Conservation (phyloP, 30 jellyfish, hydroid and myxozoan species). For the Hydractinia echinata region DNA sequence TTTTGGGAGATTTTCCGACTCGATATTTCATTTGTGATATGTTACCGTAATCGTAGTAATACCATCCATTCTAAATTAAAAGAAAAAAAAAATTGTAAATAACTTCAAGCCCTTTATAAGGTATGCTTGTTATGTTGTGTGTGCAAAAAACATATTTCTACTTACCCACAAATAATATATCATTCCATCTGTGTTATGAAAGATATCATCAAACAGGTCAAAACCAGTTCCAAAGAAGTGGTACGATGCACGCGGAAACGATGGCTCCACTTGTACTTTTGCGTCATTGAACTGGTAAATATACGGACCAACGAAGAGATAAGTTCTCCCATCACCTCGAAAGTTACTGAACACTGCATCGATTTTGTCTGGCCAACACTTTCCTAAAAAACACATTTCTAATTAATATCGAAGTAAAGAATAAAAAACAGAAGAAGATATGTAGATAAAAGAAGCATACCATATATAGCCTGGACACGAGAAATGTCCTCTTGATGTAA, state of each 20-base stretch:
- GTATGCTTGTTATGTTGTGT: neutral
- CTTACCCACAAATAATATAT: constrained; percentile 16
- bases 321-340: constrained; percentile 26
- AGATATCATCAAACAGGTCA: constrained; percentile 16
- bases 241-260: constrained; percentile 3
- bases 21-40: neutral
- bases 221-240: constrained; percentile 15
- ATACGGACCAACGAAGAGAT: constrained; percentile 22
- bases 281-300: constrained; percentile 15
- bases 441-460: neutral
- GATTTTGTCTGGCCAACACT: constrained; percentile 26
- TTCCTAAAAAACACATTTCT: neutral
- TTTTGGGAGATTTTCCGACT: neutral
- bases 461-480: constrained; percentile 23
- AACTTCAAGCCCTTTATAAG: neutral
- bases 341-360: constrained; percentile 18
- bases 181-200: constrained; percentile 22
- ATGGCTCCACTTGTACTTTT: constrained; percentile 7
- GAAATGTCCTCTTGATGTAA: constrained; percentile 13
- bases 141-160: neutral
- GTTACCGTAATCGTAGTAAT: neutral
- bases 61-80: neutral
- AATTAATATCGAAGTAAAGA: neutral
- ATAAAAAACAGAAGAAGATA: neutral
- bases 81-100: neutral